phyloP scores from a whole-genome alignment of 2,797 vertebrate genomes.

The Tangara arthus region DNA sequence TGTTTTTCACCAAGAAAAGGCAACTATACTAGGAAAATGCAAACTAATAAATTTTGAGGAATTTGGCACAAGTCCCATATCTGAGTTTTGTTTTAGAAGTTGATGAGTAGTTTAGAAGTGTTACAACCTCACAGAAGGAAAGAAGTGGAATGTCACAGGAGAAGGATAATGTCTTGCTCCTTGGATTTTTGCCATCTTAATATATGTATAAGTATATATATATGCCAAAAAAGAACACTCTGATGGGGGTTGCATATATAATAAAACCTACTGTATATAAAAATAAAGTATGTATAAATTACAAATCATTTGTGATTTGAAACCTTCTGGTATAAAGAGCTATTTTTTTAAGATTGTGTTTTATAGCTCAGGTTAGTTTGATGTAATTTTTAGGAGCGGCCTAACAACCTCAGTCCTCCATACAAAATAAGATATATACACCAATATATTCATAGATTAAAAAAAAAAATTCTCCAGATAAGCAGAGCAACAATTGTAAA shows the following conservation, averaged over 20 bases:
- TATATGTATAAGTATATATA: too few relatives aligned
- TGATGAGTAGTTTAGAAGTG: background rate
- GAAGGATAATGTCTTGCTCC: background rate
- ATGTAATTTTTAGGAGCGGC: background rate
- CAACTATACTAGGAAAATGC: background rate
- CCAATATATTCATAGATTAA: rapidly evolving
- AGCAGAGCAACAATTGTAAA: background rate
- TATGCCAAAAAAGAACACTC: background rate
- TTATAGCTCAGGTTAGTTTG: background rate
- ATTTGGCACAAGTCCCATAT: background rate
- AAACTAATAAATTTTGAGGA: background rate
- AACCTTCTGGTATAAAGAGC: background rate
- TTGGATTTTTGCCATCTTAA: background rate
- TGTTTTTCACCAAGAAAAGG: background rate
- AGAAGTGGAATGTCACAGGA: background rate
- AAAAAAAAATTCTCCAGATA: background rate
- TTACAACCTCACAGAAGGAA: background rate
- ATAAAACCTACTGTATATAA: background rate
- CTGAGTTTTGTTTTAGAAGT: background rate
- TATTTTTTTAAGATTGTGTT: background rate
- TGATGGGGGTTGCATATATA: background rate
- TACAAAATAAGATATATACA: background rate
- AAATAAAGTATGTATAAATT: background rate
- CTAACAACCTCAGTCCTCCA: background rate
- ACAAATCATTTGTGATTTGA: background rate